Base-by-base conservation (phyloP, 2,113 vertebrate genomes). In the Pongo abelii region DNA sequence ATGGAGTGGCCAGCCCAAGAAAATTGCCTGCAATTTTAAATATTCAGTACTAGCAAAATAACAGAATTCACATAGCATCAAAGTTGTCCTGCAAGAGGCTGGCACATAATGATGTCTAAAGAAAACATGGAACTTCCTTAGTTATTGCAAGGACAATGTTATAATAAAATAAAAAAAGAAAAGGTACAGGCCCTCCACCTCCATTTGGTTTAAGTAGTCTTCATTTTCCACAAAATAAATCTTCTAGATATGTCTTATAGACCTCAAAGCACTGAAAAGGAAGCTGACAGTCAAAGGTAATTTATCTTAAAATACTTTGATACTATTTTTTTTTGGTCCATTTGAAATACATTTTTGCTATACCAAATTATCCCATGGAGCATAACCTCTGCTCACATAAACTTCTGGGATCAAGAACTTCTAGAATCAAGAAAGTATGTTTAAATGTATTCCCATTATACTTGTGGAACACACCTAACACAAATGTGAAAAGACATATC, bases 321-420 rank as follows among this genome's bases (percentile, higher is more conserved):
- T 79, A 25, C 57, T 38, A 30, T 38, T 61, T 72, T 59, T 64
- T 40, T 75, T 81, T 75, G 75, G 55, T 89, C 11, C 11, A 10
- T 69, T 92, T 94, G 32, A 80, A 74, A 75, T 72, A 70, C 27
- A 40, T 88, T 46, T 88, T 11, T 55, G 38, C 30, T 78, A 22
- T 46, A 78, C 35, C 18, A 94, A 40, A 64, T 59, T 40, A 52
- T 38, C 25, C 0, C 52, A 10, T 87, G 3, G 23, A 40, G 5
- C 46, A 5, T 88, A 70, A 70, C 11, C 61, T n/a, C 13, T 91
- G 13, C 81, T 14, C 67, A 91, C 1, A 59, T 91, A 18, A 91
- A 91, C 14, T 88, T 96, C 78, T 84, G 48, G 40, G 20, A 79
- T 74, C 22, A 85, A 81, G 17, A 91, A 91, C 23, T 91, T 97